A percentile compares a stretch with the other conserved stretches of the same genome.
These are phyloP conservation scores for Drosophila helvetica DNA, from an alignment of 2,888 invertebrate species.

Conservation along the genomic window DNA sequence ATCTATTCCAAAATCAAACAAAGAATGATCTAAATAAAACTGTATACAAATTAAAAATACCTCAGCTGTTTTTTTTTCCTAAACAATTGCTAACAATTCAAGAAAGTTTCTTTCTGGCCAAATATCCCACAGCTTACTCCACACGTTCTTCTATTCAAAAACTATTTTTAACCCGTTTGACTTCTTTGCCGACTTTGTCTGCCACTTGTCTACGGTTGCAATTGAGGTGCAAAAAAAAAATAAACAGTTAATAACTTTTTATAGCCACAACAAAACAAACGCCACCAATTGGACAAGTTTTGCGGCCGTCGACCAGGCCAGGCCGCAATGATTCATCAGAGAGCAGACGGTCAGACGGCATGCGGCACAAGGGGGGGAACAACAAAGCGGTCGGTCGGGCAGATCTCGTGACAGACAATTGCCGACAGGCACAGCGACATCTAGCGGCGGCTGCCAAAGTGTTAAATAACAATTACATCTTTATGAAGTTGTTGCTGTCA, in stretches of 20 bases:
- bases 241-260: slow-evolving; percentile 45
- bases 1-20: not conserved
- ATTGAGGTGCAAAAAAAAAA: slow-evolving; percentile 35
- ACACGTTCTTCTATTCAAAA: slow-evolving; percentile 29
- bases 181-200: slow-evolving; percentile 38
- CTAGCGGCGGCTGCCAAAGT: slow-evolving; percentile 59
- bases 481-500: slow-evolving; percentile 72
- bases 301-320: slow-evolving; percentile 11
- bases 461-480: slow-evolving; percentile 79
- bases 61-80: not conserved
- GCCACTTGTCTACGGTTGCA: slow-evolving; percentile 44
- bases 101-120: slow-evolving; percentile 21
- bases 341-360: not conserved
- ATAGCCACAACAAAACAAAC: slow-evolving; percentile 39
- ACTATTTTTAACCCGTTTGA: slow-evolving; percentile 40
- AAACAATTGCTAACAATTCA: slow-evolving; percentile 4
- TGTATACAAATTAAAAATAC: not conserved
- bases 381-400: slow-evolving; percentile 5
- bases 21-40: not conserved
- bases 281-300: slow-evolving; percentile 45
- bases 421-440: slow-evolving; percentile 69
- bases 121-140: slow-evolving; percentile 9
- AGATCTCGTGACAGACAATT: slow-evolving; percentile 54
- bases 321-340: slow-evolving; percentile 30
- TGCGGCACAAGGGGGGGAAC: not conserved